Base-by-base conservation (phyloP, 2,888 invertebrate genomes). In the Disparrhopalites patrizii region DNA sequence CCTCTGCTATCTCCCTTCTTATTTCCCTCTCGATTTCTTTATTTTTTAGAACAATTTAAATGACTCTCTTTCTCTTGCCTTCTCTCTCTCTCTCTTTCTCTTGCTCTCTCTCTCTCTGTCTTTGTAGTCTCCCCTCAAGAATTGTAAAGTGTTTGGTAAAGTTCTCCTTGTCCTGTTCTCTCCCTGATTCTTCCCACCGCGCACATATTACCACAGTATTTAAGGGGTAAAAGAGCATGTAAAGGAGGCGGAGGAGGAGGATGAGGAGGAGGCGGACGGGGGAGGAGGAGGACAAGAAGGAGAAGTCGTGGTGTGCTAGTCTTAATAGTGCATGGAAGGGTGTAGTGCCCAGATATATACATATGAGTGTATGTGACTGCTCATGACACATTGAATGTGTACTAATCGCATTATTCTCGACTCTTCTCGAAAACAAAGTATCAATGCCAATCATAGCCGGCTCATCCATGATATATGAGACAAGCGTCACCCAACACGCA, bases 381-480 rank as follows among this genome's bases (percentile, higher is more conserved):
- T 36, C 52, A 61, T 61, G 64, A 64, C 64, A 56, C 47, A 55
- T 64, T 64, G 27, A 64, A 63, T 55, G 67, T 67, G 61, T 60
- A 56, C 68, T 68, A 68, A 68, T 68, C 68, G 65, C 68, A 68
- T 68, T 68, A 68, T 68, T 68, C 58, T 58, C 47, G 33, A 57
- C 67, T 65, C 65, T 65, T 56, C 38, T 68, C 61, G 50, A 65
- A 67, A 68, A 68, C 68, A 68, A 68, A 68, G 68, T 65, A 64
- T 68, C 67, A 65, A 61, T 68, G 68, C 68, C 68, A 68, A 68
- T 68, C 68, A 68, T 68, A 62, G 68, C 50, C 50, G 55, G 68
- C 68, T 68, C 68, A 68, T 68, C 64, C 62, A 68, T 68, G 68
- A 68, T 61, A 55, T 68, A 68, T 68, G 65, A 64, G 68, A 68